These are phyloP conservation scores for Cavia aperea DNA, from an alignment of 2,113 vertebrate genomes.

Conservation along the genomic window DNA sequence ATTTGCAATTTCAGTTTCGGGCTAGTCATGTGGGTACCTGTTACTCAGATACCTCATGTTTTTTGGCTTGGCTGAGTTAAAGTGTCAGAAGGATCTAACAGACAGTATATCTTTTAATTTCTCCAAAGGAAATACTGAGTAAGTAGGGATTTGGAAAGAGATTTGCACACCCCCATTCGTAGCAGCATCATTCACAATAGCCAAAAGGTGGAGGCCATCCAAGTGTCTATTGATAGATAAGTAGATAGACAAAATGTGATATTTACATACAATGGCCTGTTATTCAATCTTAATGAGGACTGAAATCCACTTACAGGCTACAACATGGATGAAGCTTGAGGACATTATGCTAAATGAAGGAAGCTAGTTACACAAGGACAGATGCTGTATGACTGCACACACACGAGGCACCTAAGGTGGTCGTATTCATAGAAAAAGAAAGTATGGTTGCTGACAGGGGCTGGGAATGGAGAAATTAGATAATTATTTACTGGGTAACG, in stretches of 20 bases:
- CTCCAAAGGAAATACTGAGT: conserved; percentile 8
- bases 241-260: background rate
- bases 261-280: background rate
- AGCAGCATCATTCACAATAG: background rate
- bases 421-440: background rate
- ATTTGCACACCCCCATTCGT: background rate
- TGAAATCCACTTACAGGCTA: background rate
- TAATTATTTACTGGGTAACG: background rate
- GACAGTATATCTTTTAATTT: background rate
- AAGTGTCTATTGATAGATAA: background rate
- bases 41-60: background rate
- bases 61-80: background rate
- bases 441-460: background rate
- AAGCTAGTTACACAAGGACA: background rate
- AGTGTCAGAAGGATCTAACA: background rate
- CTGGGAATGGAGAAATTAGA: background rate
- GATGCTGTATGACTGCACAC: background rate
- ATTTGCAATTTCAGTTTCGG: background rate
- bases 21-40: background rate
- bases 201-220: background rate
- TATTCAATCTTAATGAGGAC: background rate
- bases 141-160: background rate
- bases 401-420: too few relatives aligned
- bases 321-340: background rate
- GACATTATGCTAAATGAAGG: background rate